Percentiles rank a stretch among this genome's conserved stretches.
phyloP scores from a whole-genome alignment of 2,113 vertebrate genomes.

The Oceanites oceanicus region DNA sequence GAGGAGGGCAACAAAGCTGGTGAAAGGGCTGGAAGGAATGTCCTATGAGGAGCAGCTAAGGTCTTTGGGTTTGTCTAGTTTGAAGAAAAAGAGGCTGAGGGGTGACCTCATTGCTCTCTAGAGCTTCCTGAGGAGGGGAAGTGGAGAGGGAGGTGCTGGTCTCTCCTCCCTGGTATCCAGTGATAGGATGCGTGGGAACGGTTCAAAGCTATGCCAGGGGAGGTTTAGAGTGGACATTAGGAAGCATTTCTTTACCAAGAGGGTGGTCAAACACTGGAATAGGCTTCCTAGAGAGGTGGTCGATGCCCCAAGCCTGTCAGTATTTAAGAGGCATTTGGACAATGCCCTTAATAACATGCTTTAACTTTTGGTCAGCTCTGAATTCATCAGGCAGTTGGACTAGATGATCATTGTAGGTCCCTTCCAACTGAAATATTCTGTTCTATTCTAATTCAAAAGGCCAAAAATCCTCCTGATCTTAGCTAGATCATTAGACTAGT shows the following conservation, averaged over 20 bases:
- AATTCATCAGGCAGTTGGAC: background rate
- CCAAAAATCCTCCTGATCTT: background rate
- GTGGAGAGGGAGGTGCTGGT: background rate
- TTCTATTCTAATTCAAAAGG: background rate
- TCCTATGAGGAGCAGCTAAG: background rate
- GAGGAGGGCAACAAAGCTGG: background rate
- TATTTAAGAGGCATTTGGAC: background rate
- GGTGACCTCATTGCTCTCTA: background rate
- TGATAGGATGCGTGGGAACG: background rate
- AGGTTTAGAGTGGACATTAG: background rate
- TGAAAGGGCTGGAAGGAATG: background rate
- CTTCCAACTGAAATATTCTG: background rate
- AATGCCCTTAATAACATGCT: background rate
- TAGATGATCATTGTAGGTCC: background rate
- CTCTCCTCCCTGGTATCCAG: background rate
- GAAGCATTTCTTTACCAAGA: background rate
- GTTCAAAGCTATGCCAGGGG: background rate
- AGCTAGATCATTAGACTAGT: background rate
- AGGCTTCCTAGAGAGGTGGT: background rate
- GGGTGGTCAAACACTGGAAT: background rate
- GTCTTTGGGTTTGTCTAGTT: background rate
- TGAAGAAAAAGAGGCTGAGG: background rate
- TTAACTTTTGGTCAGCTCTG: background rate
- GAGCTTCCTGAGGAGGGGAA: background rate
- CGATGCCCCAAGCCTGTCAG: accelerated